Evolutionary conservation across 2,797 vertebrate genomes (phyloP).

Genomic region (Tragelaphus oryx): DNA sequence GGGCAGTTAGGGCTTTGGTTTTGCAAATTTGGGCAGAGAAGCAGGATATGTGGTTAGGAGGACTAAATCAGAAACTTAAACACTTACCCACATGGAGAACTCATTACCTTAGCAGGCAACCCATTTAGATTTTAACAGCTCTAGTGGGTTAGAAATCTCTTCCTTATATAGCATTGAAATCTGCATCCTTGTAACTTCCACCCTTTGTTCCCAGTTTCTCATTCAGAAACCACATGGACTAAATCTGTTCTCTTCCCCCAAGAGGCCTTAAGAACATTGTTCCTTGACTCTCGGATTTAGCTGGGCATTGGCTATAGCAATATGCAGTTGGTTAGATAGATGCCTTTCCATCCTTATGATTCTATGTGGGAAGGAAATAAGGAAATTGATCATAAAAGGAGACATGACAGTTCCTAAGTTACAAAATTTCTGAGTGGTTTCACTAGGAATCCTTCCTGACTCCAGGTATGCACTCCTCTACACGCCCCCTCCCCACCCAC

Average conservation of each 20-base stretch:
- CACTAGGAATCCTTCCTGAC: not conserved
- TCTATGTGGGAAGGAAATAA: not conserved
- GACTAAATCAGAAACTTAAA: slow-evolving; percentile 29
- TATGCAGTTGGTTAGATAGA: not conserved
- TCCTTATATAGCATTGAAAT: slow-evolving; percentile 31
- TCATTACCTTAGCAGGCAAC: slow-evolving; percentile 25
- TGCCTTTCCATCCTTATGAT: not conserved
- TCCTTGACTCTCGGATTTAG: not conserved
- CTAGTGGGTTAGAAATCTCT: slow-evolving; percentile 32
- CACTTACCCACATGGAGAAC: not conserved
- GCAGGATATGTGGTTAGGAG: not conserved
- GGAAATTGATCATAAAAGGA: not conserved
- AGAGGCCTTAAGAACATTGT: not conserved
- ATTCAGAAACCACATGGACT: not conserved
- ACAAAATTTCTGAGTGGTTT: not conserved
- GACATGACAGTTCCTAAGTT: not conserved
- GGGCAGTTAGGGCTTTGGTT: not conserved
- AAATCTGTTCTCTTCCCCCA: not conserved
- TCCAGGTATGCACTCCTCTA: not conserved
- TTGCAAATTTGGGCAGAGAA: slow-evolving; percentile 37
- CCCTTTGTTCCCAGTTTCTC: not conserved
- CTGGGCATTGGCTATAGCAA: not conserved
- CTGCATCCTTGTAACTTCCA: not conserved
- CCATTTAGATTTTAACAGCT: not conserved
- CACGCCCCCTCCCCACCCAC: not conserved